Base-by-base conservation (phyloP, 2,797 vertebrate species). In the Megalops cyprinoides region DNA sequence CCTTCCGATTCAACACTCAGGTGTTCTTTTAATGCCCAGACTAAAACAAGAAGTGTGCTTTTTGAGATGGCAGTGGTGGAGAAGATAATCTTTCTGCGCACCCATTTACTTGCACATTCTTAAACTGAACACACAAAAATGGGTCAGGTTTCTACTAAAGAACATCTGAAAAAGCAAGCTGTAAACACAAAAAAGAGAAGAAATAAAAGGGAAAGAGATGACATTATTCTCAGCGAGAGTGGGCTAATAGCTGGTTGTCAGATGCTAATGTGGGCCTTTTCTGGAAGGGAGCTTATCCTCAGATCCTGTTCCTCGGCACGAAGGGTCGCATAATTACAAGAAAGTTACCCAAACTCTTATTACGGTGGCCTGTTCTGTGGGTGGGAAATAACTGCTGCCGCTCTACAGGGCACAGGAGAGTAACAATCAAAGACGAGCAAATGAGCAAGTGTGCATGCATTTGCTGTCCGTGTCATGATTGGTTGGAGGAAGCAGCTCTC, bases 231-330 rank as follows among this genome's bases (percentile, higher is more conserved):
- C 69, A 65, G 56, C 71, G 28, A 78, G 82, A 60, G 67, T 39
- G 44, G 79, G 77, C 49, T 86, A 84, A 86, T 83, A 82, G 83
- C 83, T 51, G 76, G 77, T 76, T 86, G 85, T 84, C 85, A 78
- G 58, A 20, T 51, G 12, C 46, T 81, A 84, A 84, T 82, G 75
- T 53, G 34, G 60, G 76, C 78, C n/a, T 42, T 80, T 58, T 60
- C 79, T 73, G 76, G 76, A 79, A 73, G 73, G 9, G 53, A 62
- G 71, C 58, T 79, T 55, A 39, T 82, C 78, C 60, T 60, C 82
- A 78, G 69, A 80, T 83, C 78, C 83, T 74, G 78, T 75, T 53
- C 44, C n/a, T 20, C 81, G 46, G 74, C 79, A 62, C 53, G 74
- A 75, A 78, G 73, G 55, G 81, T 79, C 74, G 39, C 76, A 75